phyloP scores from a whole-genome alignment of 1,140 invertebrate species.

The Drosophila leontia region DNA sequence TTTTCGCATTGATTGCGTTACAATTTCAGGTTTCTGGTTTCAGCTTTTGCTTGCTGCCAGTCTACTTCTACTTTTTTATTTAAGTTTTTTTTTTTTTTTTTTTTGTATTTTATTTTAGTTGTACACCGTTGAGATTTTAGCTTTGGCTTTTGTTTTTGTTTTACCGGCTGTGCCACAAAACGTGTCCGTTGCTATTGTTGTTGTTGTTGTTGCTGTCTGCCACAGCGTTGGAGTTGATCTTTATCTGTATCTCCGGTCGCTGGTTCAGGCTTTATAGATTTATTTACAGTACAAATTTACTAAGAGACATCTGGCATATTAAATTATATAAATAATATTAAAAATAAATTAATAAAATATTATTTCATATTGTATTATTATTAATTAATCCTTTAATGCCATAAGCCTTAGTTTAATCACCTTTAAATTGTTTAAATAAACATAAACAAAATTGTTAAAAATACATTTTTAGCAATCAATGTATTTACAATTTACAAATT shows the following conservation, averaged over 20 bases:
- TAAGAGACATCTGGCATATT: too few species aligned
- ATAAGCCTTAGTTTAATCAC: not conserved
- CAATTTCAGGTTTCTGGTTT: conserved; percentile 80
- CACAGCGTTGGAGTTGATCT: conserved; percentile 77
- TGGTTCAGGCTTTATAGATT: conserved; percentile 55
- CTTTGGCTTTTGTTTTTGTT: conserved; percentile 56
- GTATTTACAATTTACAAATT: not conserved
- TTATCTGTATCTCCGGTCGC: conserved; percentile 75
- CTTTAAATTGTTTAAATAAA: not conserved
- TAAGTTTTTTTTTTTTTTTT: conserved; percentile 14
- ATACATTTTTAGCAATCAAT: too few species aligned
- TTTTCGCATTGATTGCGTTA: conserved; percentile 83
- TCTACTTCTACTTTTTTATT: conserved; percentile 65
- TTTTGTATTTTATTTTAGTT: conserved; percentile 24
- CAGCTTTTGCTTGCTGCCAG: conserved; percentile 54
- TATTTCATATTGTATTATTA: not conserved
- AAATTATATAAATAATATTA: too few species aligned
- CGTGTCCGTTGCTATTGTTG: conserved; percentile 59
- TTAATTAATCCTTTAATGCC: not conserved
- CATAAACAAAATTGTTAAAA: not conserved
- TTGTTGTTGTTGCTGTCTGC: conserved; percentile 61
- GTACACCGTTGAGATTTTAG: conserved; percentile 16
- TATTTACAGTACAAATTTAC: conserved; percentile 9
- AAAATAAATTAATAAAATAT: not conserved
- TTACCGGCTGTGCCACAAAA: conserved; percentile 79